A percentile compares a stretch with the other conserved stretches of the same genome.
Evolutionary conservation across 1,140 invertebrate genomes (phyloP).

Genomic region (Sminthurides bifidus): DNA sequence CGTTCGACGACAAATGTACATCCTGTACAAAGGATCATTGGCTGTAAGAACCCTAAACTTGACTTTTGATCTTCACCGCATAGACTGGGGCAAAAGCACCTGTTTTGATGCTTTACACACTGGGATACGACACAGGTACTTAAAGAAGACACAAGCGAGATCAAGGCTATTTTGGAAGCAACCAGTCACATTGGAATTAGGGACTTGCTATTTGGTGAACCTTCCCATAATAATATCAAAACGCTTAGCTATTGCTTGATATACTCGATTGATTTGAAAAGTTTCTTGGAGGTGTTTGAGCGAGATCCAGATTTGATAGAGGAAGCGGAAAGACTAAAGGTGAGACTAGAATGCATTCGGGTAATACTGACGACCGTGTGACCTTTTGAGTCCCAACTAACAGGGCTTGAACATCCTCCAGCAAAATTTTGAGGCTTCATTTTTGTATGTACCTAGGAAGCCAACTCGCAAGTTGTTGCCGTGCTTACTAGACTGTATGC

Average conservation of each 20-base stretch:
- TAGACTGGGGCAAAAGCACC: background rate
- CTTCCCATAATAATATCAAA: constrained; percentile 1
- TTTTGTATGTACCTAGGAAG: too few relatives aligned
- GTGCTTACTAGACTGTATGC: too few relatives aligned
- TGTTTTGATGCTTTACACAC: background rate
- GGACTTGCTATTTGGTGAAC: constrained; percentile 15
- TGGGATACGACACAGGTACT: background rate
- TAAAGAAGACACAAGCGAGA: background rate
- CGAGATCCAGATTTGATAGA: too few relatives aligned
- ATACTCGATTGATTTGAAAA: constrained; percentile 3
- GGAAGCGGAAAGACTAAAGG: too few relatives aligned
- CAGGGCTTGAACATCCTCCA: too few relatives aligned
- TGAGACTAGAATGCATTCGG: too few relatives aligned
- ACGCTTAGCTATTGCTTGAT: constrained; percentile 13
- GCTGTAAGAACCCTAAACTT: constrained; percentile 7
- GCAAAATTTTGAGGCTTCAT: too few relatives aligned
- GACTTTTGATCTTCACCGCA: background rate
- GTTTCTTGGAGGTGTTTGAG: too few relatives aligned
- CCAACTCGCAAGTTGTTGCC: too few relatives aligned
- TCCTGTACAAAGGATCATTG: constrained; percentile 14
- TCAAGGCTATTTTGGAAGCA: background rate
- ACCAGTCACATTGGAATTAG: constrained; percentile 5
- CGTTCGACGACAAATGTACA: constrained; percentile 21
- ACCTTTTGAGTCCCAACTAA: too few relatives aligned
- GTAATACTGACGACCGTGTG: too few relatives aligned